Evolutionary conservation across 2,113 vertebrate species (phyloP).

Genomic region (Sceloporus tristichus): DNA sequence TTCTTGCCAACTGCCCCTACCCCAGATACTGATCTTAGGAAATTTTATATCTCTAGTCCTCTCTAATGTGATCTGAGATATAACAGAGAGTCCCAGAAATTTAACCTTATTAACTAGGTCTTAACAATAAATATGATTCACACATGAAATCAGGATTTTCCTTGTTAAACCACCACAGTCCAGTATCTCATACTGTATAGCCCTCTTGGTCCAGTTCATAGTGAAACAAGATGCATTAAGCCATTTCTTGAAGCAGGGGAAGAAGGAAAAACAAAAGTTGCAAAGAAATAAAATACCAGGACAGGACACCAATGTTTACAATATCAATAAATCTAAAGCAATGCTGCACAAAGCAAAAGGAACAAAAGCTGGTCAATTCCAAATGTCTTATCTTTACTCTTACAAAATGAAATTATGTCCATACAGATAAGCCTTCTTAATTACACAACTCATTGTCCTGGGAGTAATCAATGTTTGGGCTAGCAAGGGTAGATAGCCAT

Average conservation of each 20-base stretch:
- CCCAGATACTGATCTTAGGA: too few relatives aligned
- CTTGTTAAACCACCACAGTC: neutral
- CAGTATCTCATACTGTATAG: neutral
- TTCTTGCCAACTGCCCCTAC: neutral
- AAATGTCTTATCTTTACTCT: too few relatives aligned
- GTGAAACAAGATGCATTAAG: neutral
- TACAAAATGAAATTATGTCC: neutral
- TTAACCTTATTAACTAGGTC: neutral
- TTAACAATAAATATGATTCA: neutral
- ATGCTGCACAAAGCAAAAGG: too few relatives aligned
- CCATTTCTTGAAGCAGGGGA: neutral
- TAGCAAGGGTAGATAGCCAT: too few relatives aligned
- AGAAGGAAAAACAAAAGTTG: neutral
- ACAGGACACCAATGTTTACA: neutral
- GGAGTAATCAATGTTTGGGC: neutral
- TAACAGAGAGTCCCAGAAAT: neutral
- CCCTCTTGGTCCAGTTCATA: neutral
- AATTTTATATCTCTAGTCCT: neutral
- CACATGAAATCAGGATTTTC: neutral
- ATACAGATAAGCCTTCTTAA: neutral
- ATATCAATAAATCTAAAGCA: neutral
- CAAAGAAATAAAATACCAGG: neutral
- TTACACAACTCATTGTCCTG: neutral
- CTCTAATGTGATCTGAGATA: neutral
- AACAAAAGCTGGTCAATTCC: too few relatives aligned